phyloP scores from a whole-genome alignment of 1,140 invertebrate genomes.

The Neodiprion pinetum region DNA sequence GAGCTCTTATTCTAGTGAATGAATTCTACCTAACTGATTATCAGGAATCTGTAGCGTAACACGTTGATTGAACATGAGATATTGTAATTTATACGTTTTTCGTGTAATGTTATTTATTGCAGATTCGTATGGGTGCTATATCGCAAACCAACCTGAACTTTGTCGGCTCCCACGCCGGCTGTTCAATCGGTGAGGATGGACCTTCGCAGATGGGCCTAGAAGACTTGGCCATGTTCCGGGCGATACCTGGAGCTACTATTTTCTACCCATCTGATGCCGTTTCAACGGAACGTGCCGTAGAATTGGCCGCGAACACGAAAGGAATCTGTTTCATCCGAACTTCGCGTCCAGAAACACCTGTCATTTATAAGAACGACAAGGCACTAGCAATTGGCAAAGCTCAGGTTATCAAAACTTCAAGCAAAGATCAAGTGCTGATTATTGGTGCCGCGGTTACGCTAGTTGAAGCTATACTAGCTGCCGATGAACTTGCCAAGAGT shows the following conservation, averaged over 20 bases:
- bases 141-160: slow-evolving; percentile 98
- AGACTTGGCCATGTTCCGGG: slow-evolving; percentile 95
- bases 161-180: slow-evolving; percentile 93
- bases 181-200: slow-evolving; percentile 96
- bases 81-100: too few species aligned
- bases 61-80: too few species aligned
- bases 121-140: slow-evolving; percentile 98
- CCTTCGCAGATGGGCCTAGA: slow-evolving; percentile 99
- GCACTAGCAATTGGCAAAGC: slow-evolving; percentile 81
- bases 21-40: too few species aligned
- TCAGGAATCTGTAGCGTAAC: too few species aligned
- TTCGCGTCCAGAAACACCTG: slow-evolving; percentile 86
- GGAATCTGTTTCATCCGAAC: slow-evolving; percentile 97
- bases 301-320: slow-evolving; percentile 94
- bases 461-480: slow-evolving; percentile 88
- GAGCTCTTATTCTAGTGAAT: slow-evolving; percentile 23
- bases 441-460: slow-evolving; percentile 94
- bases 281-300: slow-evolving; percentile 89
- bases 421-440: slow-evolving; percentile 82
- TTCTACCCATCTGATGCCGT: slow-evolving; percentile 99
- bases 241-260: slow-evolving; percentile 90
- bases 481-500: slow-evolving; percentile 73
- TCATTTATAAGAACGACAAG: slow-evolving; percentile 90
- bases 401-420: slow-evolving; percentile 78
- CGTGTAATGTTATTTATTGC: slow-evolving; percentile 29